Evolutionary conservation across 1,140 invertebrate genomes (phyloP).

Genomic region (Drosophila mojavensis): DNA sequence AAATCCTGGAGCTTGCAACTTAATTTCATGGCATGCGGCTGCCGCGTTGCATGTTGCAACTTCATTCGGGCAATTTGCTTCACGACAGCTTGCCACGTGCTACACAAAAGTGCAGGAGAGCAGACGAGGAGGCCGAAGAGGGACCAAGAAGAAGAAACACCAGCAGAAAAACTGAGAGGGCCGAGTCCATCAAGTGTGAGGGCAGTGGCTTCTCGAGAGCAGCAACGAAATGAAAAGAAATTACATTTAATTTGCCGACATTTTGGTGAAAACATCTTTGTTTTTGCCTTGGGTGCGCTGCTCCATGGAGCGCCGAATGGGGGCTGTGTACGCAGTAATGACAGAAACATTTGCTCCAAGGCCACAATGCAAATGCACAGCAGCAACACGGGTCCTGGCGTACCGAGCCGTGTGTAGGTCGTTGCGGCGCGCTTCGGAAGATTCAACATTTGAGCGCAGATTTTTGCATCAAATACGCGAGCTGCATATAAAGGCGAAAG

Average conservation of each 20-base stretch:
- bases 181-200: conserved; percentile 6
- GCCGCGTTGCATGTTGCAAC: conserved; percentile 61
- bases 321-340: conserved; percentile 58
- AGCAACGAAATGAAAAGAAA: conserved; percentile 68
- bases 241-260: conserved; percentile 78
- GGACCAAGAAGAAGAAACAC: neutral
- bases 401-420: conserved; percentile 38
- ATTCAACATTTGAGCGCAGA: conserved; percentile 67
- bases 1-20: conserved; percentile 79
- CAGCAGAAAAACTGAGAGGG: neutral
- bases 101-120: conserved; percentile 5
- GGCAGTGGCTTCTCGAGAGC: conserved; percentile 60
- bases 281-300: conserved; percentile 34
- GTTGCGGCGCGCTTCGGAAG: conserved; percentile 19
- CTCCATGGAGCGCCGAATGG: neutral
- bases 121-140: neutral
- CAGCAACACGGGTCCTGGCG: conserved; percentile 47
- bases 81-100: conserved; percentile 69
- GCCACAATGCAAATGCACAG: conserved; percentile 71
- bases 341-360: conserved; percentile 74
- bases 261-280: conserved; percentile 52
- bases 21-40: conserved; percentile 73
- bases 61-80: conserved; percentile 78
- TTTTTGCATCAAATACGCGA: conserved; percentile 71
- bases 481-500: conserved; percentile 44